Evolutionary conservation across 2,113 vertebrate species (phyloP), one percentile per base, ranked within the genome.

Genomic region (Polypterus bichir): DNA sequence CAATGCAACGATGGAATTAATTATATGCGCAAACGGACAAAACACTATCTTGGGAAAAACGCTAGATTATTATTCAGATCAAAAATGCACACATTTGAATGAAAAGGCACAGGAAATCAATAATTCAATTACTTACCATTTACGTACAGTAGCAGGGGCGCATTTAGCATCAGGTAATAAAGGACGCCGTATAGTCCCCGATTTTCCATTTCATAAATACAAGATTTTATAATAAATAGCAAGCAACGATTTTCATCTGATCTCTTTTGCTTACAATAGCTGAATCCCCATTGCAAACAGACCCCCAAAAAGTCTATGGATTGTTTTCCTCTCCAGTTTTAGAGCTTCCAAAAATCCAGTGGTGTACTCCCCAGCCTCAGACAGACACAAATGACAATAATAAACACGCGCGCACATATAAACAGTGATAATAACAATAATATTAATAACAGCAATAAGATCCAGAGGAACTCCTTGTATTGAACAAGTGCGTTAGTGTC

Each of bases 161-260:
- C 81, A 72, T 84, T 81, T 55, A 91, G 70, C 74, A 92, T 75
- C 79, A 91, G 85, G 85, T 84, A 90, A 84, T 83, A 86, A 63
- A 91, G 70, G 70, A 90, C 80, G 71, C 85, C 71, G 78, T 81
- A 68, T 63, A 86, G 76, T 80, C 81, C 82, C 69, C 81, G 77
- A 75, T 79, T 86, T 79, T 83, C 91, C 92, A 95, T 95, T 73
- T 83, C 90, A 90, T 88, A 75, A 73, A 72, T 67, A 81, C 76
- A 71, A 75, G 71, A 68, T 71, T 77, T 27, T 70, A 71, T 72
- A 69, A 69, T 66, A 72, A 64, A 64, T 66, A 64, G 64, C 69
- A 62, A 70, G 69, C 72, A 68, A 62, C 77, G 67, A 74, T 65
- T 69, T 64, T 76, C 77, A 67, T 71, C 71, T 52, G 72, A 73